Base-by-base conservation (phyloP, 2,113 vertebrate species). In the Xiphophorus couchianus region DNA sequence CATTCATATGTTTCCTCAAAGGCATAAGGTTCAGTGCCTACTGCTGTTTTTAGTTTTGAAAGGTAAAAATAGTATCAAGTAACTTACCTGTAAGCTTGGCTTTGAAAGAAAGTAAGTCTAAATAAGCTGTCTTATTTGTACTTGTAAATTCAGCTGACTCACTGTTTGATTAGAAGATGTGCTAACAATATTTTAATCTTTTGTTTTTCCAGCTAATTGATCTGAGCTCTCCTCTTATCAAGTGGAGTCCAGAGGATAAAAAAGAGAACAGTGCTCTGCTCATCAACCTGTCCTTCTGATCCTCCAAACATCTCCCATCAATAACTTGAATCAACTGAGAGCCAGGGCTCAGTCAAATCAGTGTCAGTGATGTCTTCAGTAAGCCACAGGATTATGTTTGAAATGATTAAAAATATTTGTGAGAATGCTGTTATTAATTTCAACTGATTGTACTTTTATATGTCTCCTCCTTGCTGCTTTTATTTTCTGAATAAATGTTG, bases 211-310 rank as follows among this genome's bases (percentile, higher is more conserved):
- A 95, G 93, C 89, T 95, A 67, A 95, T 95, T 39, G 94, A 95
- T 74, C 80, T 95, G 65, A 94, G 87, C 76, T 95, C 94, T 22
- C 94, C 94, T 0, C 93, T 95, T 54, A 95, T 95, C 79, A 94
- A 92, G 78, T 95, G 94, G 94, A 95, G 94, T 89, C 94, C 94
- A 29, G 92, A 93, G 5, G 84, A 88, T 60, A 94, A 91, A 74
- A 89, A 86, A 15, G 89, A 93, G 78, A 94, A 90, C 30, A 30
- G 25, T 15, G 84, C 88, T 66, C 93, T 81, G 0, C 93, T 95
- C 68, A 93, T 95, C 81, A 94, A 95, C 86, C 80, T 95, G 61
- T 95, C 94, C 27, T 95, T 95, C 90, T 95, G 89, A 93, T 51
- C 19, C 3, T 66, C 64, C 54, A 25, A n/a, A n/a, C 51, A 58